Evolutionary conservation across 1,140 invertebrate genomes (phyloP), one percentile per base, ranked within the genome.

Genomic region (Achatina immaculata): DNA sequence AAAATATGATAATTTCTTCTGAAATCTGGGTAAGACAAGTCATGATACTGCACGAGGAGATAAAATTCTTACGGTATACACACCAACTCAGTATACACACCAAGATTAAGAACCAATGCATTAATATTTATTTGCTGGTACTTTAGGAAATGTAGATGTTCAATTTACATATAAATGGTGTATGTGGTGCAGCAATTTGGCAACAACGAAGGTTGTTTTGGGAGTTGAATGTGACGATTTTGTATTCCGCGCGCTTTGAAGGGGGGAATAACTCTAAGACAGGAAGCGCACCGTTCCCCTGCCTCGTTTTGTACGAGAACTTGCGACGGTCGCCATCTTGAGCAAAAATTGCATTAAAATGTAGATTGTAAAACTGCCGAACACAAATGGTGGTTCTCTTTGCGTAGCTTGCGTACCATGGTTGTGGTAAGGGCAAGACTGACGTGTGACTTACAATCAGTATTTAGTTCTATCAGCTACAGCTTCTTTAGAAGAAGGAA

Each of bases 251-350:
- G 31, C n/a, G 9, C 31, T 28, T 65, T 42, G 14, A 7, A 40
- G 48, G 42, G 71, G 71, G 71, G 48, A 73, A 19, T 73, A 73
- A 73, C n/a, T 14, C 16, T 48, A 28, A 11, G 1, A 73, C 71
- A 1, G 71, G 71, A 73, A 73, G 45, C 28, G 11, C 24, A 62
- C 28, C 21, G 40, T 76, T 75, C 21, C 34, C 14, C 34, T 74
- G 74, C 82, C 79, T 78, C 75, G 79, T 83, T 81, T 76, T 71
- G 69, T 81, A 75, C 80, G 81, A 82, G 85, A 81, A 80, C 80
- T 83, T n/a, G 76, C 81, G 82, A 83, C 83, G 78, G 85, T 80
- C 83, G 86, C 86, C 86, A 87, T 87, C 72, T 86, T 86, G 85
- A 69, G 72, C 36, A 75, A 31, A 78, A 66, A 62, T 80, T 38